Base-by-base conservation (phyloP, 2,888 invertebrate species). In the Tyria jacobaeae region DNA sequence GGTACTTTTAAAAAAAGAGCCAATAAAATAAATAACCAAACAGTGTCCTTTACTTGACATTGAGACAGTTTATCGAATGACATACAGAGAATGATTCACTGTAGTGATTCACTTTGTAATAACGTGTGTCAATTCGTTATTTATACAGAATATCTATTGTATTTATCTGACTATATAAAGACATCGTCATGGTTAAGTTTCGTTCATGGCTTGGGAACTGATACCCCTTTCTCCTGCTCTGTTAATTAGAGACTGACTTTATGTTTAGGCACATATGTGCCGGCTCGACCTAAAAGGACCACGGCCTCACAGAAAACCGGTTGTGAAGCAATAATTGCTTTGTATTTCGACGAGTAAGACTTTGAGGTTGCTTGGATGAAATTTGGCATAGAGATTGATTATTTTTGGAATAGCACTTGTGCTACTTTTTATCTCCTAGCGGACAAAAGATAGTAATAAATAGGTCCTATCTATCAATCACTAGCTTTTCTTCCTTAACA, bases 71-170 rank as follows among this genome's bases (percentile, higher is more conserved):
- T 51, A 47, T 61, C 51, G 27, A 47, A 52, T 37, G 37, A n/a
- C 44, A n/a, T 21, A 57, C 52, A 35, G 21, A 31, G 27, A 31
- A 35, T 61, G 61, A 61, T 34, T 57, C 61, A 57, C 27, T 25
- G 17, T 34, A 27, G 21, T 61, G 56, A 57, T 47, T 61, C 61
- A 61, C 25, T 39, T 31, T 21, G 24, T 39, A 48, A 37, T 53
- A 47, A 31, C 27, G 37, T 53, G 10, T 54, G 53, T 53, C 48
- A 4, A 54, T 37, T 17, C 44, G 31, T 34, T 58, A 41, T 41
- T 58, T 52, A 58, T 58, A 34, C n/a, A 53, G 1, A 17, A 41
- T 53, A 39, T 15, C 35, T 35, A 51, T 14, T 17, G 14, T 52
- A 25, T 25, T 53, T 27, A 53, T 53, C 27, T 53, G 39, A 53